A percentile compares a stretch with the other conserved stretches of the same genome.
Conservation (phyloP, 2,888 invertebrate species). For the Pollenia amentaria region DNA sequence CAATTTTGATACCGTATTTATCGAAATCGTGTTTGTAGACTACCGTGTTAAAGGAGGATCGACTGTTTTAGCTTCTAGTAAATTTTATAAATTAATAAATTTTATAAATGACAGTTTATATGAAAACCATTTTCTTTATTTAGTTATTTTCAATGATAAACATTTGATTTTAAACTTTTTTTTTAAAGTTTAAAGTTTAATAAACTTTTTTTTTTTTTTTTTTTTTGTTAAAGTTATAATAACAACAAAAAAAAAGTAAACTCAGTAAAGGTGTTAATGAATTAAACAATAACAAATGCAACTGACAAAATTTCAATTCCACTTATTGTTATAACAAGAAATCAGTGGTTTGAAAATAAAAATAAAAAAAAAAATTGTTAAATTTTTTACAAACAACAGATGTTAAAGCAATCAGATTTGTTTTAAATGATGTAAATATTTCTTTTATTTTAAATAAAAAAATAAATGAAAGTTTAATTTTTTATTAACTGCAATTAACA, state of each 20-base stretch:
- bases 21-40: no score
- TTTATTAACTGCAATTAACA: no score
- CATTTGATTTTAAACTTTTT: conserved; percentile 32
- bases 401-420: conserved; percentile 38
- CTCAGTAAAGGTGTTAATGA: conserved; percentile 55
- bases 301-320: neutral
- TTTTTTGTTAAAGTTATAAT: conserved; percentile 9
- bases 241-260: neutral
- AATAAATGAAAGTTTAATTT: neutral
- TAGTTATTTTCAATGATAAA: conserved; percentile 28
- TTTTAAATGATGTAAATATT: neutral
- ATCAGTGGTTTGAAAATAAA: neutral
- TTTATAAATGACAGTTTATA: no score
- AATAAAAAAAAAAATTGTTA: neutral
- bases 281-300: conserved; percentile 29
- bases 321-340: neutral
- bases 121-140: neutral
- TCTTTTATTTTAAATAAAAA: neutral
- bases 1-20: no score
- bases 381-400: conserved; percentile 34
- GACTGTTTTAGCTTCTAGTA: no score
- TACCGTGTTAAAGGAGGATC: no score
- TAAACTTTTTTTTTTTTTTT: conserved; percentile 46
- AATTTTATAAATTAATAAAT: no score
- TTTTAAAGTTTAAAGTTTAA: conserved; percentile 56